Evolutionary conservation across 2,888 invertebrate species (phyloP).

Genomic region (Drosophila robusta): DNA sequence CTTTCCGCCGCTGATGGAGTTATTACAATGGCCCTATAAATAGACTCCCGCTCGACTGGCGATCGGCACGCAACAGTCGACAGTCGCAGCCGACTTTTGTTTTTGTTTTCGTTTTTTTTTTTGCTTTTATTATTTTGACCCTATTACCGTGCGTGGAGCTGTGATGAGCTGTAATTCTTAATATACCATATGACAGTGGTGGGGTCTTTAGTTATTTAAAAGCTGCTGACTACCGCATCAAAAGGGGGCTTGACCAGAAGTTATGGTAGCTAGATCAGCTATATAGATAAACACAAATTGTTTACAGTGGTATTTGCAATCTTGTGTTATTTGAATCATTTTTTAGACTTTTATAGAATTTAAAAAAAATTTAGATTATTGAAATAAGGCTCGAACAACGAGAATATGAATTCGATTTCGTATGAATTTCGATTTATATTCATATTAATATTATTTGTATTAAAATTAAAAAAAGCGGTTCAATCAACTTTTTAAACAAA

Average conservation of each 20-base stretch:
- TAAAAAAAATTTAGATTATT: too few relatives aligned
- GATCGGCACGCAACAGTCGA: conserved; percentile 51
- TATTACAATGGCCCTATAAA: conserved; percentile 65
- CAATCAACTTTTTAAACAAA: too few relatives aligned
- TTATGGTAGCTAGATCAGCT: not conserved
- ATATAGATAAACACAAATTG: not conserved
- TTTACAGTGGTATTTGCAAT: too few relatives aligned
- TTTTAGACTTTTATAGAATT: too few relatives aligned
- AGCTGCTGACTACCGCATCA: not conserved
- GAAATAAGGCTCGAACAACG: too few relatives aligned
- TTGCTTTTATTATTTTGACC: conserved; percentile 58
- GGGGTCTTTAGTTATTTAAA: conserved; percentile 2
- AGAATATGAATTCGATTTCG: too few relatives aligned
- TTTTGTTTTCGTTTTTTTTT: conserved; percentile 29
- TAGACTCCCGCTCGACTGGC: conserved; percentile 40
- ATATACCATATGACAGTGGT: conserved; percentile 5
- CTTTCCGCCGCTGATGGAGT: conserved; percentile 57
- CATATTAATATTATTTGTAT: too few relatives aligned
- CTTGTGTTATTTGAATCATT: too few relatives aligned
- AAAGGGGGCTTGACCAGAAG: conserved; percentile 3
- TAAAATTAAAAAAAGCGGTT: too few relatives aligned
- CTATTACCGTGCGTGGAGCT: conserved; percentile 35
- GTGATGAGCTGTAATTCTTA: conserved; percentile 20
- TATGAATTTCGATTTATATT: too few relatives aligned
- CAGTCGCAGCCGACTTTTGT: conserved; percentile 39